These are phyloP conservation scores for Drosophila obscura DNA, from an alignment of 1,140 invertebrate genomes.

Conservation along the genomic window DNA sequence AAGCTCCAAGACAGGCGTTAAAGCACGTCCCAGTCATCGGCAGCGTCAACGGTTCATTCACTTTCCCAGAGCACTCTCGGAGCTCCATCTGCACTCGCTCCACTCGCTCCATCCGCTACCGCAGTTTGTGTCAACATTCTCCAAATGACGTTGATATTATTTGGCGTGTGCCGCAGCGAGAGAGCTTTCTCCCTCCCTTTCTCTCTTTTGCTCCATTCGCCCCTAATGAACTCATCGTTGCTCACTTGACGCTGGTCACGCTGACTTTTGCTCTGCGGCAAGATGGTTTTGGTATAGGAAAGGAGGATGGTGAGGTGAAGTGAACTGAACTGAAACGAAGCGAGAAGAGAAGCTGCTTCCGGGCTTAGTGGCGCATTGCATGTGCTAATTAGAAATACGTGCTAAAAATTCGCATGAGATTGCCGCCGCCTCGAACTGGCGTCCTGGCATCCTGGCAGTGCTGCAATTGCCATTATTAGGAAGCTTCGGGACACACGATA, in stretches of 20 bases:
- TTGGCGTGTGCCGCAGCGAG: conserved; percentile 55
- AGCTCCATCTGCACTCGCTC: not conserved
- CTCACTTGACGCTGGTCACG: conserved; percentile 2
- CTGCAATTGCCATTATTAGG: conserved; percentile 32
- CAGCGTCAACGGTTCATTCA: conserved; percentile 51
- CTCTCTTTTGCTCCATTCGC: not conserved
- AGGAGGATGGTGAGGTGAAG: not conserved
- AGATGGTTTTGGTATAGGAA: not conserved
- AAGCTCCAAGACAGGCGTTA: conserved; percentile 66
- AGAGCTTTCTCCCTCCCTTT: not conserved
- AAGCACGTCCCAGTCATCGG: conserved; percentile 48
- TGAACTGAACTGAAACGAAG: too few species aligned
- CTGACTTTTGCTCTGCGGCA: conserved; percentile 33
- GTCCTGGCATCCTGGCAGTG: not conserved
- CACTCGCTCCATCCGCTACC: not conserved
- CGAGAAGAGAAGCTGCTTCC: conserved; percentile 22
- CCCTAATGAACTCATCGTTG: conserved; percentile 30
- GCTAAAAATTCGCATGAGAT: conserved; percentile 57
- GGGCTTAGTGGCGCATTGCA: conserved; percentile 48
- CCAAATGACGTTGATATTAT: conserved; percentile 62
- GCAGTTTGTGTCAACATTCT: conserved; percentile 66
- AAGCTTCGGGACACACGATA: conserved; percentile 16
- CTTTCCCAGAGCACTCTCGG: conserved; percentile 4
- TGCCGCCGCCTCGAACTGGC: conserved; percentile 15
- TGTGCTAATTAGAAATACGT: conserved; percentile 76